Evolutionary conservation across 2,888 invertebrate species (phyloP).

Genomic region (Agrotis segetum): DNA sequence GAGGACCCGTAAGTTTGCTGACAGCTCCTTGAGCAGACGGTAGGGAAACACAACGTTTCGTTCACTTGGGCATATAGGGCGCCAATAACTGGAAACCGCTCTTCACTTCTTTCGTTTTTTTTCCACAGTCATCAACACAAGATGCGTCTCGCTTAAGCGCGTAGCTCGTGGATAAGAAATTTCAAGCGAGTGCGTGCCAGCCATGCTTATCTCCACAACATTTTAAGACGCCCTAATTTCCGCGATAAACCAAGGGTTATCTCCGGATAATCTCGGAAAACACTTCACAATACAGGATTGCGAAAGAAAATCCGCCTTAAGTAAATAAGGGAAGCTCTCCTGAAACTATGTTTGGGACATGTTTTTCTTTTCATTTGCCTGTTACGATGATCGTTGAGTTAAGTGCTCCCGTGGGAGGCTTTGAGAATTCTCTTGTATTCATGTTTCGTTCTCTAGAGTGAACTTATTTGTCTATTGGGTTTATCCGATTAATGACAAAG

Average conservation of each 20-base stretch:
- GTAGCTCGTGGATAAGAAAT: background rate
- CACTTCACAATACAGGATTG: conserved; percentile 47
- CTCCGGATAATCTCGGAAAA: conserved; percentile 48
- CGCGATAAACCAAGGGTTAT: conserved; percentile 45
- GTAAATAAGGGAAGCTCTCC: conserved; percentile 48
- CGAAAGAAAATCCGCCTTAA: conserved; percentile 47
- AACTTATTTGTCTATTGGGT: conserved; percentile 67
- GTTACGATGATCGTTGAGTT: conserved; percentile 50
- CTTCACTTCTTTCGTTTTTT: background rate
- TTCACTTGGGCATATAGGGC: too few relatives aligned
- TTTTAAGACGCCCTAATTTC: conserved; percentile 54
- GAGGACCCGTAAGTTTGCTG: too few relatives aligned
- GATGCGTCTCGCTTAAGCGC: background rate
- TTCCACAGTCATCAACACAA: too few relatives aligned
- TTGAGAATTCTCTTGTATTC: conserved; percentile 38
- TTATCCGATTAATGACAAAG: conserved; percentile 71
- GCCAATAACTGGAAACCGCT: too few relatives aligned
- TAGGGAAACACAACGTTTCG: too few relatives aligned
- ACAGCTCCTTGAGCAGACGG: too few relatives aligned
- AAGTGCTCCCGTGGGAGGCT: conserved; percentile 45
- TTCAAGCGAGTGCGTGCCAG: conserved; percentile 12
- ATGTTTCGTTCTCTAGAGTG: conserved; percentile 29
- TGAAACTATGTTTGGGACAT: conserved; percentile 46
- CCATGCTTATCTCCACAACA: conserved; percentile 32
- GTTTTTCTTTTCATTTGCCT: conserved; percentile 64